Conservation (phyloP, 30 jellyfish, hydroid and myxozoan species). For the Turritopsis dohrnii region DNA sequence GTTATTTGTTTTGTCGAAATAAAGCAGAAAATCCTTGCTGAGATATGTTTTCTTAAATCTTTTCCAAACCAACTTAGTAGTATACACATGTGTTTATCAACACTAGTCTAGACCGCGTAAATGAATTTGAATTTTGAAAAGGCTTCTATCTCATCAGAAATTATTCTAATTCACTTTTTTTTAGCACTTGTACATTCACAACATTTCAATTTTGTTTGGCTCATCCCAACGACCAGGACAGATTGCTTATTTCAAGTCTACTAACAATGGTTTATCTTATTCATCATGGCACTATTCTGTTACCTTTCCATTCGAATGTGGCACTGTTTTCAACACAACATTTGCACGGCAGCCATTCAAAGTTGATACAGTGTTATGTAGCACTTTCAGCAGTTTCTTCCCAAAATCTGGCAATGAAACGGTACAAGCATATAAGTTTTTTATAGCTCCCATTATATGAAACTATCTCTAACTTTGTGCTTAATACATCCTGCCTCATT, state of each 20-base stretch:
- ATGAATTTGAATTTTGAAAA: too few species aligned
- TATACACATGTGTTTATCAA: too few species aligned
- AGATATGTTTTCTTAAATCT: too few species aligned
- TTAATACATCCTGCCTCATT: too few species aligned
- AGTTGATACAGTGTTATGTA: conserved; percentile 52
- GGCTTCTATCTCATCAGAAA: too few species aligned
- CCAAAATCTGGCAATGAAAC: conserved; percentile 47
- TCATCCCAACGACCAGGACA: conserved; percentile 81
- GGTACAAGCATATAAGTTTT: too few species aligned
- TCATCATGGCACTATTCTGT: conserved; percentile 71
- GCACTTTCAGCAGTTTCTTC: conserved; percentile 16
- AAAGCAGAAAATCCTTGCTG: too few species aligned
- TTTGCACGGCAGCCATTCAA: conserved; percentile 42
- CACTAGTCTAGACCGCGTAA: too few species aligned
- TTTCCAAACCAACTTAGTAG: too few species aligned
- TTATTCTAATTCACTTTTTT: not conserved
- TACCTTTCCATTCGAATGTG: conserved; percentile 46
- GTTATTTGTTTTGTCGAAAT: too few species aligned
- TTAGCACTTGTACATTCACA: conserved; percentile 37
- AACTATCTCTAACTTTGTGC: not conserved
- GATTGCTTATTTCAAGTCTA: conserved; percentile 39
- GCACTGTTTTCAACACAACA: conserved; percentile 35
- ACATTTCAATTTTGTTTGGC: conserved; percentile 43
- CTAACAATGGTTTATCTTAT: conserved; percentile 59
- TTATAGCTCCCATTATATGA: too few species aligned